Evolutionary conservation across 2,113 vertebrate species (phyloP).

Genomic region (Phainopepla nitens): DNA sequence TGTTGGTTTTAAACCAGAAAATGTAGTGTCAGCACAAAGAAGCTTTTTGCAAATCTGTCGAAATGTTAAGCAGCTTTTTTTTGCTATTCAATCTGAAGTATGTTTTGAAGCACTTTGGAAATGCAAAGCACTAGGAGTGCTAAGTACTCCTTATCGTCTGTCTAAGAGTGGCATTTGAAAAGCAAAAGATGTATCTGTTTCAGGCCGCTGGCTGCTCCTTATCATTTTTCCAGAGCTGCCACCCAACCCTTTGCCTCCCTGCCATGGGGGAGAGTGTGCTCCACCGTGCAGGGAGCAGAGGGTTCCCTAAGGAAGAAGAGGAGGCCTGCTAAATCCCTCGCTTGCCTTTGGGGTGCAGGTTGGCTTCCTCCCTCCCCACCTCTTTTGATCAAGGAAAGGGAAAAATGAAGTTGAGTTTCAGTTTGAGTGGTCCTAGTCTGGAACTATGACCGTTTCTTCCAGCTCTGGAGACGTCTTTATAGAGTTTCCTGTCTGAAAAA

Average conservation of each 20-base stretch:
- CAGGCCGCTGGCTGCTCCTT: background rate
- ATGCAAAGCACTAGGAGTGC: constrained; percentile 45
- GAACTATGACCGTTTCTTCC: background rate
- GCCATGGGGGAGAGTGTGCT: background rate
- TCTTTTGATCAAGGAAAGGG: background rate
- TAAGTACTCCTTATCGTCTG: constrained; percentile 30
- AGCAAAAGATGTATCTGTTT: constrained; percentile 16
- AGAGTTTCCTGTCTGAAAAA: constrained; percentile 10
- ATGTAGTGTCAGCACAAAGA: constrained; percentile 33
- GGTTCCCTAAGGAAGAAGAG: background rate
- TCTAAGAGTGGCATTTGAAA: constrained; percentile 41
- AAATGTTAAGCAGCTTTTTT: constrained; percentile 40
- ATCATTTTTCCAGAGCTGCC: background rate
- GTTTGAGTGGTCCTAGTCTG: background rate
- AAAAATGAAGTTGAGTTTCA: background rate
- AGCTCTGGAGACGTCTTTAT: background rate
- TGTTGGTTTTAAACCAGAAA: constrained; percentile 22
- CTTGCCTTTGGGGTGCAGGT: background rate
- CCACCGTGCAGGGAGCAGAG: background rate
- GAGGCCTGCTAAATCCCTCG: background rate
- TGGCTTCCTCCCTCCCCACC: background rate
- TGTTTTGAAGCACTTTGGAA: constrained; percentile 58
- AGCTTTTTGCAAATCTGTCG: constrained; percentile 45
- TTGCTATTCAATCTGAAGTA: constrained; percentile 44
- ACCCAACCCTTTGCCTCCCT: background rate